Percentiles rank a stretch among this genome's conserved stretches.
These are phyloP conservation scores for Dendrolimus pini DNA, from an alignment of 2,888 invertebrate genomes.

Conservation along the genomic window DNA sequence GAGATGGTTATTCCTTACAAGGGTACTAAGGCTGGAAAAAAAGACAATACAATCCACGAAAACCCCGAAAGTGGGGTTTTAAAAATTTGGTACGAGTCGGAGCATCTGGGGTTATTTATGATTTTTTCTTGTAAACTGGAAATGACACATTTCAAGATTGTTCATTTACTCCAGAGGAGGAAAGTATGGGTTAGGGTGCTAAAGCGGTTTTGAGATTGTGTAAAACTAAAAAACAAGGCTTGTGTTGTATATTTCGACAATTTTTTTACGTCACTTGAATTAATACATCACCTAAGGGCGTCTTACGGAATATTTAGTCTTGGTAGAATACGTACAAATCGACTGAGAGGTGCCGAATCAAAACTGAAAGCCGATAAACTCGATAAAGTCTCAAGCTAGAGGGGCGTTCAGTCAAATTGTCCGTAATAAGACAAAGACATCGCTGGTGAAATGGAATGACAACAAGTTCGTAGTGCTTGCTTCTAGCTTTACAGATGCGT, in stretches of 20 bases:
- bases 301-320: slow-evolving; percentile 29
- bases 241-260: slow-evolving; percentile 23
- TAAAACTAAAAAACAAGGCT: slow-evolving; percentile 8
- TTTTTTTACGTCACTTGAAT: slow-evolving; percentile 29
- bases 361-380: too few relatives aligned
- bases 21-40: too few relatives aligned
- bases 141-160: too few relatives aligned
- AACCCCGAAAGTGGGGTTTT: slow-evolving; percentile 13
- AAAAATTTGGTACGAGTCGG: slow-evolving; percentile 1
- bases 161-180: too few relatives aligned
- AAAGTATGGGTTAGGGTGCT: too few relatives aligned
- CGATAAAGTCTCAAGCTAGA: too few relatives aligned
- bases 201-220: slow-evolving; percentile 12
- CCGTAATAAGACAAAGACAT: too few relatives aligned
- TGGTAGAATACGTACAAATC: slow-evolving; percentile 30
- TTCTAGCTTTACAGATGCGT: too few relatives aligned
- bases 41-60: slow-evolving; percentile 2
- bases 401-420: too few relatives aligned
- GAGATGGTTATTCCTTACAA: too few relatives aligned
- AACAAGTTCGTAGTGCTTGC: neutral
- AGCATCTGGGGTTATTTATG: too few relatives aligned
- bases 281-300: slow-evolving; percentile 24
- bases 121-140: too few relatives aligned
- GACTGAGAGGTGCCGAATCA: slow-evolving; percentile 6
- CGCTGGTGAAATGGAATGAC: neutral